Conservation (phyloP, 35 echinoderm and acorn worm species). For the Heliocidaris tuberculata region DNA sequence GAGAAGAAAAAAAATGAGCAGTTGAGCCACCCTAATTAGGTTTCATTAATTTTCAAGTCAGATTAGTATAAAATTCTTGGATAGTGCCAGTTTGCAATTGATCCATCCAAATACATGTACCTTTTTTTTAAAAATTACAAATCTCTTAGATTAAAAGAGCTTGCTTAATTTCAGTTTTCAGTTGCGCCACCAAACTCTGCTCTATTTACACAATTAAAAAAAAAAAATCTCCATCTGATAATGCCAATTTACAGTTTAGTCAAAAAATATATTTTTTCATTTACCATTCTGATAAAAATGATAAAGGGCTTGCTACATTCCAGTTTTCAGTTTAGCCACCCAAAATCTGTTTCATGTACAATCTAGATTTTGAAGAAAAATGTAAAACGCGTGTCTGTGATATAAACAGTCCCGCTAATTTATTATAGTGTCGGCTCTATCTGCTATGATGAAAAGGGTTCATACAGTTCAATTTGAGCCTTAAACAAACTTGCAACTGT, state of each 20-base stretch:
- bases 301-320: too few relatives aligned
- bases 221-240: background rate
- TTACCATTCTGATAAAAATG: too few relatives aligned
- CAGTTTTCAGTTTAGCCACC: background rate
- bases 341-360: constrained; percentile 1
- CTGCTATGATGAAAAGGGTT: background rate
- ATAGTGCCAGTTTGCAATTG: too few relatives aligned
- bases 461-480: background rate
- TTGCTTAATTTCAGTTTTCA: background rate
- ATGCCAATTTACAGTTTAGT: too few relatives aligned
- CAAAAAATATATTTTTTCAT: background rate
- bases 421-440: background rate
- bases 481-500: background rate
- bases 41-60: too few relatives aligned
- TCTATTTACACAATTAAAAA: background rate
- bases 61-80: too few relatives aligned
- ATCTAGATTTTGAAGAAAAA: background rate
- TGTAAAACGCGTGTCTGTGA: background rate
- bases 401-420: background rate
- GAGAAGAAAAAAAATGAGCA: too few relatives aligned
- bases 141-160: too few relatives aligned
- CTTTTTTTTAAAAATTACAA: too few relatives aligned
- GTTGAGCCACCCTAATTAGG: too few relatives aligned
- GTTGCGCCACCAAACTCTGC: background rate
- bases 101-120: too few relatives aligned